A percentile compares a stretch with the other conserved stretches of the same genome.
Evolutionary conservation across 2,888 invertebrate species (phyloP).

Genomic region (Osmoderma eremita): DNA sequence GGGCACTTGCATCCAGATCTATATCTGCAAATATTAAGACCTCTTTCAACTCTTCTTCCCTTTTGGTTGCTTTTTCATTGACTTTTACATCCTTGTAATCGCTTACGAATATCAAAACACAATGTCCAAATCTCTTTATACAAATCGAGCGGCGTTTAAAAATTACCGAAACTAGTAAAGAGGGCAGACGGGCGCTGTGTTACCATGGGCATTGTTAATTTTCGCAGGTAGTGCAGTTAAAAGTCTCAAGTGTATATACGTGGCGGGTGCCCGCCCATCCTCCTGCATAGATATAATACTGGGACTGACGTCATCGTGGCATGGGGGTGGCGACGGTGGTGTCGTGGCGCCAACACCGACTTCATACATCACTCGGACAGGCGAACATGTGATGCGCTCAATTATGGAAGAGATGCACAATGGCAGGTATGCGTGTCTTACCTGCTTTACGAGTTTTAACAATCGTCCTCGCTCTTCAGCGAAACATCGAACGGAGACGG

Average conservation of each 20-base stretch:
- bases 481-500: slow-evolving; percentile 22
- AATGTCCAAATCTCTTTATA: background rate
- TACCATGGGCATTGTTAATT: slow-evolving; percentile 17
- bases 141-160: slow-evolving; percentile 11
- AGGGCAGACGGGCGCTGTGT: background rate
- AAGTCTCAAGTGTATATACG: slow-evolving; percentile 9
- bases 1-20: too few species aligned
- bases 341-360: slow-evolving; percentile 49
- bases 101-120: slow-evolving; percentile 5
- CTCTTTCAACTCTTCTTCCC: too few species aligned
- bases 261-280: slow-evolving; percentile 4
- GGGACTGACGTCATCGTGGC: slow-evolving; percentile 30
- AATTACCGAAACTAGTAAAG: slow-evolving; percentile 18
- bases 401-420: slow-evolving; percentile 47
- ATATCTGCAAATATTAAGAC: too few species aligned
- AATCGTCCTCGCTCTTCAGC: slow-evolving; percentile 35
- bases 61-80: too few species aligned
- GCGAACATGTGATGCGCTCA: slow-evolving; percentile 50
- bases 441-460: slow-evolving; percentile 43
- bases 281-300: slow-evolving; percentile 27
- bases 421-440: slow-evolving; percentile 47
- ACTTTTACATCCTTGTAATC: too few species aligned
- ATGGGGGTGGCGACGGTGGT: slow-evolving; percentile 42
- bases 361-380: slow-evolving; percentile 51
- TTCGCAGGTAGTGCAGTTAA: slow-evolving; percentile 35